Conservation (phyloP, 2,113 vertebrate genomes). For the Scalopus aquaticus region DNA sequence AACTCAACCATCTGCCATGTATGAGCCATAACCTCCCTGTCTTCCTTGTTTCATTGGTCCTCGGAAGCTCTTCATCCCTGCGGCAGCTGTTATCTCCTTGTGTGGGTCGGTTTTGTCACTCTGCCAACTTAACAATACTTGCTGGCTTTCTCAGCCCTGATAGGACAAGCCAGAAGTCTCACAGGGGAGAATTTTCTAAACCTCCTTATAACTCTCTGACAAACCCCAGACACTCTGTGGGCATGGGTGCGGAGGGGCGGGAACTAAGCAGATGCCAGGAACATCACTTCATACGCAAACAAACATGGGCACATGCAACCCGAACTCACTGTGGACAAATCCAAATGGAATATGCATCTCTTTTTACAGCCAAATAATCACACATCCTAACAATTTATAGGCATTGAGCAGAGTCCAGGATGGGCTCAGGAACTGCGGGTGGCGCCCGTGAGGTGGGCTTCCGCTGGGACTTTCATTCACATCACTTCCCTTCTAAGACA, state of each 20-base stretch:
- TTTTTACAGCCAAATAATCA: constrained; percentile 34
- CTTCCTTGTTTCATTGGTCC: background rate
- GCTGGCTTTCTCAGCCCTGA: background rate
- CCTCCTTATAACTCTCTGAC: background rate
- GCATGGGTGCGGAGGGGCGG: background rate
- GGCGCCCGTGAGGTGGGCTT: background rate
- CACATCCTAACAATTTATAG: background rate
- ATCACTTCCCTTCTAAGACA: background rate
- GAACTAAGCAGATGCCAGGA: constrained; percentile 39
- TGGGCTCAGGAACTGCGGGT: background rate
- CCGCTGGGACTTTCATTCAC: background rate
- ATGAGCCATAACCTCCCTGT: background rate
- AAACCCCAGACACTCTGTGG: background rate
- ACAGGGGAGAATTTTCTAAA: constrained; percentile 30
- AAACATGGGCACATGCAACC: constrained; percentile 9
- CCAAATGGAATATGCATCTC: background rate
- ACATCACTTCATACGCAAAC: background rate
- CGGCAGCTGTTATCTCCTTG: background rate
- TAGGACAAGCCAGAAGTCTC: background rate
- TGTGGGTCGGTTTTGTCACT: background rate
- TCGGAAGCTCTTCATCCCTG: background rate
- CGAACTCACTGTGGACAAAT: constrained; percentile 4
- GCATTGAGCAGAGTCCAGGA: background rate
- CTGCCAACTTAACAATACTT: background rate
- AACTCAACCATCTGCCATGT: constrained; percentile 13